These are phyloP conservation scores for Eospalax fontanierii DNA, from an alignment of 2,797 vertebrate genomes.

Conservation along the genomic window DNA sequence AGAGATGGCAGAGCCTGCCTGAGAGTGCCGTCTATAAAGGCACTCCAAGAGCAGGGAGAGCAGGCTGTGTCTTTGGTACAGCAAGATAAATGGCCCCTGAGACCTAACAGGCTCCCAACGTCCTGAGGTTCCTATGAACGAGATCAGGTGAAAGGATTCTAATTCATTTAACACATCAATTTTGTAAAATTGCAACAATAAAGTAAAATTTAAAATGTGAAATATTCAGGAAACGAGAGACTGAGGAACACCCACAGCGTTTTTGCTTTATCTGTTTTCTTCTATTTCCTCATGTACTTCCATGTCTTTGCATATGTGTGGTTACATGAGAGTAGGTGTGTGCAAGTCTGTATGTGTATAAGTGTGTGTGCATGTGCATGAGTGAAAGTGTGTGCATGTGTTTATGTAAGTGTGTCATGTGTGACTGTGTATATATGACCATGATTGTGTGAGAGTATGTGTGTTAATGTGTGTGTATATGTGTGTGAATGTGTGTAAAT, in stretches of 20 bases:
- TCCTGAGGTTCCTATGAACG: constrained; percentile 35
- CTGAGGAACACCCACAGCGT: neutral
- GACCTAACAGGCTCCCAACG: neutral
- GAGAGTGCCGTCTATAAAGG: constrained; percentile 74
- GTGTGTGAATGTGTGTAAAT: no score
- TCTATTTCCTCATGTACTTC: constrained; percentile 45
- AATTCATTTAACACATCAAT: neutral
- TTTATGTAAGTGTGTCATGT: neutral
- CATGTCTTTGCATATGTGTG: neutral
- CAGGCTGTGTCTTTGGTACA: constrained; percentile 8
- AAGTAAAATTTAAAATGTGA: constrained; percentile 51
- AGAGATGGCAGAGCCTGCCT: constrained; percentile 83
- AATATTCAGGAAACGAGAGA: constrained; percentile 3
- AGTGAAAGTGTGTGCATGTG: no score
- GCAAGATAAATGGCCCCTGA: constrained; percentile 38
- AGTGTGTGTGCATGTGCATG: neutral
- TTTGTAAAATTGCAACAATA: constrained; percentile 47
- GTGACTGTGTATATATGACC: no score
- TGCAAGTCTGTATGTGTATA: neutral
- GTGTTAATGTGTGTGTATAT: neutral
- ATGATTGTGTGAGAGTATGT: no score
- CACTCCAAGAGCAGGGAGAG: constrained; percentile 69
- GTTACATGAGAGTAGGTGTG: neutral
- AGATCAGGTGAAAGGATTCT: constrained; percentile 42
- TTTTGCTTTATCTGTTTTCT: constrained; percentile 38